Evolutionary conservation across 2,113 vertebrate species (phyloP).

Genomic region (Arenaria interpres): DNA sequence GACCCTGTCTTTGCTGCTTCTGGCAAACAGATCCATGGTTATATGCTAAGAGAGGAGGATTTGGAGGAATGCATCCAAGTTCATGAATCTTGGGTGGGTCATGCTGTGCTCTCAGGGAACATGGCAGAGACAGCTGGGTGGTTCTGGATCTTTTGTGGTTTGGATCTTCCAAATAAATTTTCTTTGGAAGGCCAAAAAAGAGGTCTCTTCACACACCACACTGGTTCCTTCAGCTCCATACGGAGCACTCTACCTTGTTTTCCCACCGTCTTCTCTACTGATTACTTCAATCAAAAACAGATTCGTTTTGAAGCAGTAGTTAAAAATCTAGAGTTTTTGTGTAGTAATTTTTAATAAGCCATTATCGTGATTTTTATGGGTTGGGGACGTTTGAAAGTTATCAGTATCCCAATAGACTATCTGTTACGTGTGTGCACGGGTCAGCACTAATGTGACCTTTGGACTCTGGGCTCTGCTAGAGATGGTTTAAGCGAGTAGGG

Average conservation of each 20-base stretch:
- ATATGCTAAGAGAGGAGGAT: rapidly evolving
- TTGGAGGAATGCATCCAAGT: background rate
- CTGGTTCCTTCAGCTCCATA: background rate
- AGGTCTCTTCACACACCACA: background rate
- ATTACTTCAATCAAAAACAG: background rate
- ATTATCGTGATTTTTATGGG: background rate
- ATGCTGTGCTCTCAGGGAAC: background rate
- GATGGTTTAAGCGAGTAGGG: background rate
- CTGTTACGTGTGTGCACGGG: background rate
- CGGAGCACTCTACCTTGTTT: background rate
- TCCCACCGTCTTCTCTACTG: background rate
- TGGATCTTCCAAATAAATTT: background rate
- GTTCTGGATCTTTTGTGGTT: rapidly evolving
- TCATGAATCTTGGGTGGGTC: background rate
- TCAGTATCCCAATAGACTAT: background rate
- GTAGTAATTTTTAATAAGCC: background rate
- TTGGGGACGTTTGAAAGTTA: background rate
- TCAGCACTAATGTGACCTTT: background rate
- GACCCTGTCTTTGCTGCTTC: rapidly evolving
- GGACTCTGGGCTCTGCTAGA: background rate
- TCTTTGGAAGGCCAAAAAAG: background rate
- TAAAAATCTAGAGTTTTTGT: background rate
- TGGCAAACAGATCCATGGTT: background rate
- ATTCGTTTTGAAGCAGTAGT: background rate
- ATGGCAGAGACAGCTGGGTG: background rate